These are phyloP conservation scores for Paratrypauchen microcephalus DNA, from an alignment of 2,797 vertebrate species.

Conservation along the genomic window DNA sequence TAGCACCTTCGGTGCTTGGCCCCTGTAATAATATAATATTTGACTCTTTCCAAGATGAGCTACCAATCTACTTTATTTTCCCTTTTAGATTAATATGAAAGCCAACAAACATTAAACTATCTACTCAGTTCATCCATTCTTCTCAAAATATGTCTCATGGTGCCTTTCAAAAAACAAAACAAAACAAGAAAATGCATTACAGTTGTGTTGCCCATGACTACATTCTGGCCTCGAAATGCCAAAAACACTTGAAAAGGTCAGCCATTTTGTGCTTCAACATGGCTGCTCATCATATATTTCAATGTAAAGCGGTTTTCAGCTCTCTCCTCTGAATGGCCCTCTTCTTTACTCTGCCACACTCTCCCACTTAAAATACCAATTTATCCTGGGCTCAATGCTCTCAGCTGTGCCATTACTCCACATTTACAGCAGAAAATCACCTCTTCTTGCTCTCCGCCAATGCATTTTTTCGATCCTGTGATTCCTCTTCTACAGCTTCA, in stretches of 20 bases:
- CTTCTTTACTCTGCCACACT: slow-evolving; percentile 61
- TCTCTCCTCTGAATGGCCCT: slow-evolving; percentile 53
- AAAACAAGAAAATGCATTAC: neutral
- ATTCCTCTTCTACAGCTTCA: slow-evolving; percentile 12
- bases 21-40: no score
- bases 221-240: slow-evolving; percentile 43
- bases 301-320: slow-evolving; percentile 60
- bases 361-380: slow-evolving; percentile 79
- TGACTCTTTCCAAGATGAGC: neutral
- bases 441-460: slow-evolving; percentile 44
- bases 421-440: slow-evolving; percentile 69
- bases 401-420: slow-evolving; percentile 75
- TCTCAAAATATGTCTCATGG: neutral
- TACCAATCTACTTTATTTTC: neutral
- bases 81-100: neutral
- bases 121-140: neutral
- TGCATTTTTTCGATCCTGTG: slow-evolving; percentile 22
- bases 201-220: neutral
- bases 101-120: neutral
- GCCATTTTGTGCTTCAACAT: slow-evolving; percentile 78
- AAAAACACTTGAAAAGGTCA: slow-evolving; percentile 62
- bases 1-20: no score
- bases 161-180: neutral
- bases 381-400: slow-evolving; percentile 73
- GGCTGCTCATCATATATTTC: slow-evolving; percentile 67